These are phyloP conservation scores for Ceyx margarethae DNA, from an alignment of 2,113 vertebrate species.

Conservation along the genomic window DNA sequence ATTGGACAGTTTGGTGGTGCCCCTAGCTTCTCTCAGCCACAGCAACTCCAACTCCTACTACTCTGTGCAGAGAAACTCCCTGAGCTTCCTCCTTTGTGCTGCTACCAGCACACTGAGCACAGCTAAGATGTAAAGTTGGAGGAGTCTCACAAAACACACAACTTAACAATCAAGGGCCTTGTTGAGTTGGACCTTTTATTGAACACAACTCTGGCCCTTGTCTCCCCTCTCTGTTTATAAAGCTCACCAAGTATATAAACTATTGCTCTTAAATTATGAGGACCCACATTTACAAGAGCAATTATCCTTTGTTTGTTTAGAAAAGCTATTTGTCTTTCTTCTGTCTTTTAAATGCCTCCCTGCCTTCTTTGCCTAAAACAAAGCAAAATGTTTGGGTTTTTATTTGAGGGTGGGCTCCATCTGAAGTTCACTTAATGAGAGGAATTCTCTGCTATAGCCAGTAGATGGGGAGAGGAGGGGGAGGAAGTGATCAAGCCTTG, in stretches of 20 bases:
- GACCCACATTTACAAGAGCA: constrained; percentile 71
- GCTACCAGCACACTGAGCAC: constrained; percentile 62
- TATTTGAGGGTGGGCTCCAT: constrained; percentile 58
- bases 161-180: constrained; percentile 72
- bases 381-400: constrained; percentile 69
- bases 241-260: constrained; percentile 70
- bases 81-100: constrained; percentile 41
- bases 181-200: constrained; percentile 67
- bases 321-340: constrained; percentile 70
- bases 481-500: neutral
- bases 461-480: neutral
- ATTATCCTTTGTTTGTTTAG: constrained; percentile 74
- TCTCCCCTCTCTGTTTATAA: constrained; percentile 69
- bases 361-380: constrained; percentile 61
- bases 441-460: constrained; percentile 26
- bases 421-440: constrained; percentile 39
- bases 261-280: constrained; percentile 69
- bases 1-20: neutral
- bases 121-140: constrained; percentile 76
- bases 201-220: constrained; percentile 52
- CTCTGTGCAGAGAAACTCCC: constrained; percentile 38
- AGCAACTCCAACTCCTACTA: neutral
- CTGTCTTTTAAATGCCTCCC: constrained; percentile 56
- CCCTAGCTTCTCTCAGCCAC: neutral
- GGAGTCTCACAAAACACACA: constrained; percentile 66